phyloP scores from a whole-genome alignment of 2,797 vertebrate species.

The Sciurus vulgaris region DNA sequence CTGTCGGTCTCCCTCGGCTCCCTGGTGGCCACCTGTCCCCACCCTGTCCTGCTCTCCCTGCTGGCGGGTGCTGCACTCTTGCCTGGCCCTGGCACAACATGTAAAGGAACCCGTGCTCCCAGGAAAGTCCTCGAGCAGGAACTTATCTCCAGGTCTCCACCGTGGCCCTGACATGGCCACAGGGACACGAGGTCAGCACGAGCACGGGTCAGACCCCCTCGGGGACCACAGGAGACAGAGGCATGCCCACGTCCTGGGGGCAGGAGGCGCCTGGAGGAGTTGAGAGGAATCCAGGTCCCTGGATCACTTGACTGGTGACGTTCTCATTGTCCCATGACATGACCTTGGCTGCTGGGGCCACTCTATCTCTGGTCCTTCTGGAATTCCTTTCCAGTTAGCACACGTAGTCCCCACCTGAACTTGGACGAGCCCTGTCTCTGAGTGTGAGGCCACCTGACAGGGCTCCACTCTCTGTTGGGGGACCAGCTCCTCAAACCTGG shows the following conservation, averaged over 20 bases:
- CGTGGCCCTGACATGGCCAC: background rate
- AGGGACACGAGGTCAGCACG: background rate
- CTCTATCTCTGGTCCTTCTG: background rate
- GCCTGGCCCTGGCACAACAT: rapidly evolving
- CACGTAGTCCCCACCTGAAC: no score
- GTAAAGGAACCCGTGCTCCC: background rate
- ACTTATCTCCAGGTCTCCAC: background rate
- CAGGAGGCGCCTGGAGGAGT: rapidly evolving
- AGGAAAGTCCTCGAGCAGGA: background rate
- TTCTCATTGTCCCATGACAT: background rate
- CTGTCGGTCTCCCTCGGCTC: background rate
- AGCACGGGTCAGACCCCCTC: background rate
- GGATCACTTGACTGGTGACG: background rate
- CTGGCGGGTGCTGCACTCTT: background rate
- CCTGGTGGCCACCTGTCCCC: rapidly evolving
- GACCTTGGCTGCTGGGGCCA: no score
- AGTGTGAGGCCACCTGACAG: background rate
- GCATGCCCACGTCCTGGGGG: background rate
- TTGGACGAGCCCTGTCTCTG: background rate
- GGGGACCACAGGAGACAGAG: background rate
- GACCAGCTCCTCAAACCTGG: background rate
- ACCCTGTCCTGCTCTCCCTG: background rate
- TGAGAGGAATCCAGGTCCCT: background rate
- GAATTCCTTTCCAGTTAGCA: no score
- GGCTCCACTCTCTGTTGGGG: background rate